phyloP scores from a whole-genome alignment of 2,888 invertebrate genomes.

The Lasiommata megera region DNA sequence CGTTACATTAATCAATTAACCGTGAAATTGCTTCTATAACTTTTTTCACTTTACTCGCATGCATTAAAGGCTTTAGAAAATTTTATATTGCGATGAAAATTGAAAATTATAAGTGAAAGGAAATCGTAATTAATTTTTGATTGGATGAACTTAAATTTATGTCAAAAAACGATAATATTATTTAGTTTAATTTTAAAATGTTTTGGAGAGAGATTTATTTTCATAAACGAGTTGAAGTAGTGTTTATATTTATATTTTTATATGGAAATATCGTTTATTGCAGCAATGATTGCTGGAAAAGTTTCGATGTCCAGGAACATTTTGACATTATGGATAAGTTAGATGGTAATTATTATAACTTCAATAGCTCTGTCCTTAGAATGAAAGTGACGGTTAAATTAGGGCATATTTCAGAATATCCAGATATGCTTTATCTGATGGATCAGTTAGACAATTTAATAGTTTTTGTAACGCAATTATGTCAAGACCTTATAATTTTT shows the following conservation, averaged over 20 bases:
- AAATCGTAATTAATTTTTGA: neutral
- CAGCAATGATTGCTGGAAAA: slow-evolving; percentile 46
- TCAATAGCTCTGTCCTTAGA: neutral
- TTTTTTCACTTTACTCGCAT: neutral
- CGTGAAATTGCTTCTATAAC: neutral
- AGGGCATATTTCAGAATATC: too few species aligned
- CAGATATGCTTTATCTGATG: too few species aligned
- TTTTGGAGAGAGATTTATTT: neutral
- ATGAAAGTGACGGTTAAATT: too few species aligned
- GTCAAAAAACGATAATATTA: neutral
- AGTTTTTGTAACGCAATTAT: too few species aligned
- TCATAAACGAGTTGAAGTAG: neutral
- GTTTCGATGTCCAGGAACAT: slow-evolving; percentile 38
- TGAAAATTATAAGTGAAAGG: neutral
- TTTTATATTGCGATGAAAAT: too few species aligned
- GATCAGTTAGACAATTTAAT: too few species aligned
- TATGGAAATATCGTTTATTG: neutral
- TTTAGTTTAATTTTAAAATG: neutral
- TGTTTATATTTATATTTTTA: neutral
- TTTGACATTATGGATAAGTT: slow-evolving; percentile 45
- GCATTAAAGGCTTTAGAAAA: neutral
- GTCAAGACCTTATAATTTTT: too few species aligned
- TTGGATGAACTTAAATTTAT: neutral
- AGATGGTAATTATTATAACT: slow-evolving; percentile 42
- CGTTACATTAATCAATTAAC: neutral